Evolutionary conservation across 1,140 invertebrate genomes (phyloP).

Genomic region (Cataglyphis hispanica): DNA sequence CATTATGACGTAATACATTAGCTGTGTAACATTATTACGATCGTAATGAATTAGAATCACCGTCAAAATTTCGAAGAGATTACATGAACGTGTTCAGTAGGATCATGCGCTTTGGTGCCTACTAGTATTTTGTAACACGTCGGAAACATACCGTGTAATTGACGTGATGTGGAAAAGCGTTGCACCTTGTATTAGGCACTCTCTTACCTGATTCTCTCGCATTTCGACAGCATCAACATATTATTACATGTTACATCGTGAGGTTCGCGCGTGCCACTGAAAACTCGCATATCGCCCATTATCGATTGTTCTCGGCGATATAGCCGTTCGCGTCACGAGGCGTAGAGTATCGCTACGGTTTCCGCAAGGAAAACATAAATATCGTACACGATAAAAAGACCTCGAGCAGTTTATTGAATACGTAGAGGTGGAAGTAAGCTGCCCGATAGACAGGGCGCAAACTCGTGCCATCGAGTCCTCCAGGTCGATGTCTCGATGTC

Average conservation of each 20-base stretch:
- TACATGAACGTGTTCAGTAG: constrained; percentile 5
- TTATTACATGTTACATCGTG: constrained; percentile 7
- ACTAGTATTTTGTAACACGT: background rate
- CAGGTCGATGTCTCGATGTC: constrained; percentile 39
- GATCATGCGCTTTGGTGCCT: background rate
- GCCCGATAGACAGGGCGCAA: constrained; percentile 44
- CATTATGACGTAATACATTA: background rate
- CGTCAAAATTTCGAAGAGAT: background rate
- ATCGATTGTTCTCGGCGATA: background rate
- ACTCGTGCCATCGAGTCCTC: constrained; percentile 11
- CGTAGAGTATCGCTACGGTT: constrained; percentile 48
- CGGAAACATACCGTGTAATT: constrained; percentile 1
- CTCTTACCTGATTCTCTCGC: constrained; percentile 45
- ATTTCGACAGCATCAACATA: constrained; percentile 18
- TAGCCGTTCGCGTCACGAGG: constrained; percentile 1
- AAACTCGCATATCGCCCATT: background rate
- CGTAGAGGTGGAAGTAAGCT: constrained; percentile 13
- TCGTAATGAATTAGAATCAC: constrained; percentile 51
- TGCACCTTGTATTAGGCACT: background rate
- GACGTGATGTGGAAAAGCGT: constrained; percentile 1
- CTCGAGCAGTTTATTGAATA: constrained; percentile 32
- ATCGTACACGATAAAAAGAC: constrained; percentile 27
- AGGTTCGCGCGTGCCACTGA: constrained; percentile 14
- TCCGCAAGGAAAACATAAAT: constrained; percentile 22
- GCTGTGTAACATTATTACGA: constrained; percentile 20